Base-by-base conservation (phyloP, 2,797 vertebrate genomes). In the Gadopsis bispinosus region DNA sequence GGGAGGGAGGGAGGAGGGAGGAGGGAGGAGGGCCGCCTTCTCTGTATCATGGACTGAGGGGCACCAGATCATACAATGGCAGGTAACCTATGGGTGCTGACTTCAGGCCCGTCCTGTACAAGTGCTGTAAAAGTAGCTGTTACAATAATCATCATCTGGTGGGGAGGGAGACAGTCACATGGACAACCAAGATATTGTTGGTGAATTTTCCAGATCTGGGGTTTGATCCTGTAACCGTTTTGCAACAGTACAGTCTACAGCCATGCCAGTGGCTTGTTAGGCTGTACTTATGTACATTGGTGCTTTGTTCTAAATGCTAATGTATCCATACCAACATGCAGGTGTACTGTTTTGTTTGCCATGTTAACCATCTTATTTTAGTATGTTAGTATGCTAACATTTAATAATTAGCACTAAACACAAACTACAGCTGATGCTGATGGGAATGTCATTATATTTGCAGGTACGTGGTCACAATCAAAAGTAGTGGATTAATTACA, bases 1-100 rank as follows among this genome's bases (percentile, higher is more conserved):
- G 48, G 41, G n/a, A 39, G 75, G 60, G 77, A 14, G 39, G 69
- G 69, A 26, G 69, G 69, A 26, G 26, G 26, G 26, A 26, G 26
- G 26, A n/a, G n/a, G n/a, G n/a, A n/a, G n/a, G 26, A 50, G 22
- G 47, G 39, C 43, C 22, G 53, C 11, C n/a, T 43, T 53, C 48
- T 70, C 48, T 26, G 55, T 47, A 59, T 48, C 51, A 56, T 22
- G 48, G 67, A 39, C 56, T 69, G 29, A 45, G 55, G 62, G 67
- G 17, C 75, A 77, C 14, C 62, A 66, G 37, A 77, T 89, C 80
- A 88, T 82, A 83, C 81, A 88, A 91, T 4, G 31, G 22, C 58
- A 74, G 80, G 87, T 84, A 86, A 88, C 62, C 67, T 69, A 20
- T 55, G 64, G 59, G 26, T 78, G 60, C 50, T 45, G 77, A 50